Percentiles rank a stretch among this genome's conserved stretches.
phyloP scores from a whole-genome alignment of 2,888 invertebrate species.

The Tanypteryx hageni region DNA sequence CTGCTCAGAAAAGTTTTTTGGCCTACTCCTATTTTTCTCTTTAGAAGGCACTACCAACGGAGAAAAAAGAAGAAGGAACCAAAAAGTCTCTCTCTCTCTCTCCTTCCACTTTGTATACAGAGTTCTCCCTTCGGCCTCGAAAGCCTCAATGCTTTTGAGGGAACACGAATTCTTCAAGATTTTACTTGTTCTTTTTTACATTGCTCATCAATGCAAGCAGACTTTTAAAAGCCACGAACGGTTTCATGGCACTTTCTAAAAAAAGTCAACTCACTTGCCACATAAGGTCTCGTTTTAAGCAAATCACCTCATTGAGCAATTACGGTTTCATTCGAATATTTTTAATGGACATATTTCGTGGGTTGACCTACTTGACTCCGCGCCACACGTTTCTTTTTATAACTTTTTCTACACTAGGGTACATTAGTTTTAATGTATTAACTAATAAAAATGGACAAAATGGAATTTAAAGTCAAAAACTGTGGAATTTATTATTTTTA shows the following conservation, averaged over 20 bases:
- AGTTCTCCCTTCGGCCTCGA: constrained; percentile 25
- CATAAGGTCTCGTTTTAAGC: constrained; percentile 15
- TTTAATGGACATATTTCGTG: background rate
- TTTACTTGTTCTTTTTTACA: constrained; percentile 6
- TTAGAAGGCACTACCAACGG: background rate
- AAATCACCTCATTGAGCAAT: constrained; percentile 30
- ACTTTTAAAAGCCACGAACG: constrained; percentile 7
- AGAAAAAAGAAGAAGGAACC: background rate
- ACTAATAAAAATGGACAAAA: too few relatives aligned
- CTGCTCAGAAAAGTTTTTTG: background rate
- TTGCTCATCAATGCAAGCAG: constrained; percentile 18
- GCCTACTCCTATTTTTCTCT: constrained; percentile 46
- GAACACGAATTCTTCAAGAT: constrained; percentile 2
- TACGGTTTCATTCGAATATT: background rate
- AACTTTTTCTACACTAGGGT: background rate
- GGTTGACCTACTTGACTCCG: background rate
- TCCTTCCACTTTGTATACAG: constrained; percentile 15
- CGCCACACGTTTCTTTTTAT: background rate
- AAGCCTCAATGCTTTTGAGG: constrained; percentile 22
- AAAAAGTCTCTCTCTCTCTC: constrained; percentile 45
- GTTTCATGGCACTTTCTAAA: constrained; percentile 25
- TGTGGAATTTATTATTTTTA: too few relatives aligned
- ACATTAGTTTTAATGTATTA: background rate
- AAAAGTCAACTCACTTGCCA: constrained; percentile 8
- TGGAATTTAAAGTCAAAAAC: too few relatives aligned